Evolutionary conservation across 2,113 vertebrate genomes (phyloP).

Genomic region (Natator depressus): DNA sequence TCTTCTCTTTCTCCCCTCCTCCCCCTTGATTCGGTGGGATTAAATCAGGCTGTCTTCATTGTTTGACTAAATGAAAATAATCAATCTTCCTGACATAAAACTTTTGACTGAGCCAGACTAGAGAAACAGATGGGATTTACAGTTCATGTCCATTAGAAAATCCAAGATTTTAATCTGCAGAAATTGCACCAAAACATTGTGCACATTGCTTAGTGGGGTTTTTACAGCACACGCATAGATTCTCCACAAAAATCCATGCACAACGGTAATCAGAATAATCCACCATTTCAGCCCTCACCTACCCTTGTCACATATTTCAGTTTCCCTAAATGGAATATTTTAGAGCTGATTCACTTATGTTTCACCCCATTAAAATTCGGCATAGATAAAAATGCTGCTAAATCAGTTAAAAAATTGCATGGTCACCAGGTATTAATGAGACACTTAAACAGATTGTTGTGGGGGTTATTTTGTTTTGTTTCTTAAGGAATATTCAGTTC

Average conservation of each 20-base stretch:
- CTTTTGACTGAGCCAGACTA: not conserved
- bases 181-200: slow-evolving; percentile 36
- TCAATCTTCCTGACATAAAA: slow-evolving; percentile 16
- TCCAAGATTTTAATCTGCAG: slow-evolving; percentile 14
- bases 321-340: slow-evolving; percentile 2
- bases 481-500: slow-evolving; percentile 40
- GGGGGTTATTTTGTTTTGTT: slow-evolving; percentile 41
- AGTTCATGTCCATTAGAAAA: slow-evolving; percentile 40
- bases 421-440: slow-evolving; percentile 39
- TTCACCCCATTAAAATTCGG: not conserved
- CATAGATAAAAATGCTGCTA: slow-evolving; percentile 12
- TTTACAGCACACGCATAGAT: not conserved
- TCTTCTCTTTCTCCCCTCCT: not conserved
- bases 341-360: not conserved
- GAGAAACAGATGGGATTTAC: slow-evolving; percentile 46
- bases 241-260: not conserved
- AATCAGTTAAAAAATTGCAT: not conserved
- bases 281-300: not conserved
- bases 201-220: not conserved
- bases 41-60: slow-evolving; percentile 31
- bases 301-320: not conserved
- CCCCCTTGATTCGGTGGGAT: slow-evolving; percentile 20
- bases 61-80: slow-evolving; percentile 51
- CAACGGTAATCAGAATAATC: slow-evolving; percentile 20
- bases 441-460: not conserved